phyloP scores from a whole-genome alignment of 2,888 invertebrate genomes.

The Apamea anceps region DNA sequence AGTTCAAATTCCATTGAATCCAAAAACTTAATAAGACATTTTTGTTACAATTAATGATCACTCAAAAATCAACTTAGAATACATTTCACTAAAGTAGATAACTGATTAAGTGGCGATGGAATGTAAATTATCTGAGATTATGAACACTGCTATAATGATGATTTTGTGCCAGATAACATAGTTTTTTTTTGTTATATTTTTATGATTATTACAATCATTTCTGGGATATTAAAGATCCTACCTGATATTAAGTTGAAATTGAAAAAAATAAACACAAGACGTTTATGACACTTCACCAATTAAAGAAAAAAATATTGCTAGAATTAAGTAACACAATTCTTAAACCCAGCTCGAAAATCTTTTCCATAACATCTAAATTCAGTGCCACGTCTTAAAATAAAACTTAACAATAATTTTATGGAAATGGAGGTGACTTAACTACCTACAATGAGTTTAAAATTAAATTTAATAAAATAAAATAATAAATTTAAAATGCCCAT shows the following conservation, averaged over 20 bases:
- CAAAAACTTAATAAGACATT: not conserved
- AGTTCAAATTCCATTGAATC: not conserved
- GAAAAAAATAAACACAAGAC: not conserved
- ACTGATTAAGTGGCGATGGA: not conserved
- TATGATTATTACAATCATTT: not conserved
- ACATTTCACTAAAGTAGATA: not conserved
- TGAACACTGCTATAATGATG: not conserved
- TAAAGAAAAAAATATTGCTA: not conserved
- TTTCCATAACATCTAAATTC: conserved; percentile 46
- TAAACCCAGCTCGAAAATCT: not conserved
- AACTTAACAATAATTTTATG: conserved; percentile 73
- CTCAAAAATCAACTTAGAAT: no score
- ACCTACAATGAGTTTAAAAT: conserved; percentile 45
- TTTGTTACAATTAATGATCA: no score
- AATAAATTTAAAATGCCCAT: conserved; percentile 87
- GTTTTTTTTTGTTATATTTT: not conserved
- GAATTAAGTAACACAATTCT: not conserved
- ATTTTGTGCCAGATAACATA: not conserved
- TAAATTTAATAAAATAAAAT: conserved; percentile 13
- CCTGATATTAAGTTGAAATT: not conserved
- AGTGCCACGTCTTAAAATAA: conserved; percentile 41
- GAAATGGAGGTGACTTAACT: conserved; percentile 87
- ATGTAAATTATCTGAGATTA: not conserved
- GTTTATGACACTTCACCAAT: not conserved
- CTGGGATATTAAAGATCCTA: not conserved